Base-by-base conservation (phyloP, 2,113 vertebrate species). In the Trachemys scripta region DNA sequence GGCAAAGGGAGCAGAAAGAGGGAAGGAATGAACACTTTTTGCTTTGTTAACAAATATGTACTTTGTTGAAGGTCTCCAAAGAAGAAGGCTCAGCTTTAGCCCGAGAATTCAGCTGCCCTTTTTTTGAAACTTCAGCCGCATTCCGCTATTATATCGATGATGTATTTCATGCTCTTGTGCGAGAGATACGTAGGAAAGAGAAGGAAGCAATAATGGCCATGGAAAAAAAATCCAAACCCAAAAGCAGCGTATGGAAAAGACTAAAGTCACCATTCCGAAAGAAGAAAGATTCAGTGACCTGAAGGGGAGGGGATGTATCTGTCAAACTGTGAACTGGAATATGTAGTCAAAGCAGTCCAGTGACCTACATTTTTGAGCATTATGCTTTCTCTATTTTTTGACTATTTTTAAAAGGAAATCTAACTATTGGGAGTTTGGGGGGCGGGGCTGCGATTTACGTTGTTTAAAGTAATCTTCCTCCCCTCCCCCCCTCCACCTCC, bases 131-230 rank as follows among this genome's bases (percentile, higher is more conserved):
- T 0, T 99, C 99, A 0, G 99, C 99, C 0, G 99, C 99, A 0
- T 99, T 98, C 53, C 99, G 99, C 5, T 99, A 99, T 45, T 99
- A 99, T 88, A 99, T 99, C 1, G 99, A 99, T 1, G 99, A 99
- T 0, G 99, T 99, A 0, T 99, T 99, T 76, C 98, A 99, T 1
- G 98, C 98, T 0, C 98, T 99, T 1, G 99, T 99, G 79, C 98
- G 99, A 3, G 99, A 99, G 95, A 99, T 99, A 84, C 99, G 99
- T 4, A 92, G 98, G 90, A 99, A 98, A 42, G 99, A 99, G 87
- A 98, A 88, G 3, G 99, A 99, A 84, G 97, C 98, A 0, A 96
- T 97, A 0, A 92, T 98, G 92, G 98, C 98, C 3, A 56, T 98
- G 94, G 99, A 98, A 83, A 98, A 95, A 38, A 99, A 98, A 76